phyloP scores from a whole-genome alignment of 2,797 vertebrate genomes.

The Babyrousa celebensis region DNA sequence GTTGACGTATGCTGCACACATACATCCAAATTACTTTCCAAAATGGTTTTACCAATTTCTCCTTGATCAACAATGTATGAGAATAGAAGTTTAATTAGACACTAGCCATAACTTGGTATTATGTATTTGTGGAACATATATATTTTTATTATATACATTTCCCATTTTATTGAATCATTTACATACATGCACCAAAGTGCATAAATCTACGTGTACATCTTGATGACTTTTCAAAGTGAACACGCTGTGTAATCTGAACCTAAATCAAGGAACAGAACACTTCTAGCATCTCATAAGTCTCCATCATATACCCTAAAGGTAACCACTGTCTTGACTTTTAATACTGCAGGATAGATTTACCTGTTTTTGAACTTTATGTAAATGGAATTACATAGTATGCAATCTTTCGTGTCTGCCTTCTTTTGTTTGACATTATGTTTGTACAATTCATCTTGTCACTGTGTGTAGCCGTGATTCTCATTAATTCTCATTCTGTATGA shows the following conservation, averaged over 20 bases:
- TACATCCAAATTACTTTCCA: constrained; percentile 30
- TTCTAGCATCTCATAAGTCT: constrained; percentile 9
- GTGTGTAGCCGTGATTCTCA: not conserved
- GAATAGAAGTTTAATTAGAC: constrained; percentile 45
- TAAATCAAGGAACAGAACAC: constrained; percentile 46
- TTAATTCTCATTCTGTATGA: constrained; percentile 50
- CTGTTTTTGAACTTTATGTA: constrained; percentile 42
- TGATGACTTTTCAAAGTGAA: constrained; percentile 49
- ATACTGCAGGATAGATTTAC: not conserved
- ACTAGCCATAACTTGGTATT: not conserved
- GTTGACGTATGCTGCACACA: not conserved
- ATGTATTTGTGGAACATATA: not conserved
- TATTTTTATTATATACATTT: constrained; percentile 15
- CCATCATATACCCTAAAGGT: not conserved
- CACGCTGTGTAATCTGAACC: not conserved
- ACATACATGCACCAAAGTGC: constrained; percentile 17
- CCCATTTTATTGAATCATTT: constrained; percentile 49
- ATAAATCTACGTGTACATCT: not conserved
- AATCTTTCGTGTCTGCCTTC: constrained; percentile 20
- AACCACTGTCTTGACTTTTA: constrained; percentile 32
- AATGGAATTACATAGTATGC: constrained; percentile 34
- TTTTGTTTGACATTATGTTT: constrained; percentile 44
- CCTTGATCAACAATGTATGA: constrained; percentile 14
- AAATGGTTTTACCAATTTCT: constrained; percentile 54
- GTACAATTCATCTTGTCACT: not conserved